A percentile compares a stretch with the other conserved stretches of the same genome.
Conservation (phyloP, 2,113 vertebrate species). For the Chaenocephalus aceratus region DNA sequence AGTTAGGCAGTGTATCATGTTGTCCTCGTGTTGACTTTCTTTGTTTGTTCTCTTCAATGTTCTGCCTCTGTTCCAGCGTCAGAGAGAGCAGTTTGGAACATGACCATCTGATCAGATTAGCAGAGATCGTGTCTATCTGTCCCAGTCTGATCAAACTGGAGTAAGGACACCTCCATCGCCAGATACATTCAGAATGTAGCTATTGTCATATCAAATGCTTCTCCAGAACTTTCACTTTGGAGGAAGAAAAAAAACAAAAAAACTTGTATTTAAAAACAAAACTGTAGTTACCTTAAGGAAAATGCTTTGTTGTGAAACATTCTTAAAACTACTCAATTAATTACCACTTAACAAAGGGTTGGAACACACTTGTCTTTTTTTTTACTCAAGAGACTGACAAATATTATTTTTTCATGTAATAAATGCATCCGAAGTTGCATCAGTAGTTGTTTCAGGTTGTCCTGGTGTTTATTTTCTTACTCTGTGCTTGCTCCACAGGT, state of each 20-base stretch:
- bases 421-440: no score
- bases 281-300: neutral
- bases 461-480: neutral
- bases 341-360: no score
- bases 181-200: neutral
- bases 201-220: neutral
- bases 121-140: conserved; percentile 75
- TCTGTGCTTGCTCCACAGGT: conserved; percentile 39
- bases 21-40: neutral
- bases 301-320: neutral
- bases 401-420: no score
- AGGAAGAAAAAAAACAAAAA: neutral
- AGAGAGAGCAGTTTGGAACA: conserved; percentile 76
- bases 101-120: conserved; percentile 81
- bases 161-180: conserved; percentile 81
- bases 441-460: neutral
- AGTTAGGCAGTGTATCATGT: neutral
- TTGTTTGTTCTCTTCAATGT: conserved; percentile 1
- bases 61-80: conserved; percentile 76
- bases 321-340: neutral
- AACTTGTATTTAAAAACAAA: neutral
- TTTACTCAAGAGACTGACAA: no score
- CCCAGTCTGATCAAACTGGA: conserved; percentile 74
- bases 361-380: no score
- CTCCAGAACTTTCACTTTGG: neutral